Evolutionary conservation across 1,140 invertebrate species (phyloP).

Genomic region (Drosophila carrolli): DNA sequence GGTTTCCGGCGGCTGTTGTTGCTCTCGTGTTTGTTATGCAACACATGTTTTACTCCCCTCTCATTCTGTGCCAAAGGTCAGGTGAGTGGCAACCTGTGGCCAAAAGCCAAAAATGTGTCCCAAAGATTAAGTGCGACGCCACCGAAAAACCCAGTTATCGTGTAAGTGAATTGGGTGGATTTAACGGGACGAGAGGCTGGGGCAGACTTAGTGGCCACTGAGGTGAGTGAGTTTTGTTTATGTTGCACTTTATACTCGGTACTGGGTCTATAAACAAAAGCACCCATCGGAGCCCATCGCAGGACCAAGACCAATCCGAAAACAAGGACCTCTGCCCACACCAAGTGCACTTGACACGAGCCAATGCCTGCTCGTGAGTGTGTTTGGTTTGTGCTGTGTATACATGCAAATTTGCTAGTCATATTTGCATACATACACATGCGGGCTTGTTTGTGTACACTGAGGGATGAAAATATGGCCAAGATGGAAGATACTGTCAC

Average conservation of each 20-base stretch:
- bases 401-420: slow-evolving; percentile 66
- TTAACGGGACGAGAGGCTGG: not conserved
- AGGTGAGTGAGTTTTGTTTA: slow-evolving; percentile 61
- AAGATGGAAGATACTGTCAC: not conserved
- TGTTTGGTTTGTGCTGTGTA: slow-evolving; percentile 42
- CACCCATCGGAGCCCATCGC: slow-evolving; percentile 10
- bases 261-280: slow-evolving; percentile 64
- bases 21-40: slow-evolving; percentile 31
- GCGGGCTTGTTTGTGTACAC: slow-evolving; percentile 11
- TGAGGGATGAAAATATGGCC: not conserved
- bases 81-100: slow-evolving; percentile 63
- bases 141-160: slow-evolving; percentile 17
- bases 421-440: slow-evolving; percentile 62
- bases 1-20: slow-evolving; percentile 24
- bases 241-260: slow-evolving; percentile 66
- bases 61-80: slow-evolving; percentile 45
- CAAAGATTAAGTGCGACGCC: slow-evolving; percentile 71
- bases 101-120: slow-evolving; percentile 51
- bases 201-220: not conserved
- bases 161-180: slow-evolving; percentile 16
- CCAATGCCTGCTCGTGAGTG: slow-evolving; percentile 1
- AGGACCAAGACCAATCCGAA: slow-evolving; percentile 7
- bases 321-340: slow-evolving; percentile 35
- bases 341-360: slow-evolving; percentile 64
- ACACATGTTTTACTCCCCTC: slow-evolving; percentile 47